phyloP scores from a whole-genome alignment of 2,888 invertebrate species.

The Heteromurus nitidus region DNA sequence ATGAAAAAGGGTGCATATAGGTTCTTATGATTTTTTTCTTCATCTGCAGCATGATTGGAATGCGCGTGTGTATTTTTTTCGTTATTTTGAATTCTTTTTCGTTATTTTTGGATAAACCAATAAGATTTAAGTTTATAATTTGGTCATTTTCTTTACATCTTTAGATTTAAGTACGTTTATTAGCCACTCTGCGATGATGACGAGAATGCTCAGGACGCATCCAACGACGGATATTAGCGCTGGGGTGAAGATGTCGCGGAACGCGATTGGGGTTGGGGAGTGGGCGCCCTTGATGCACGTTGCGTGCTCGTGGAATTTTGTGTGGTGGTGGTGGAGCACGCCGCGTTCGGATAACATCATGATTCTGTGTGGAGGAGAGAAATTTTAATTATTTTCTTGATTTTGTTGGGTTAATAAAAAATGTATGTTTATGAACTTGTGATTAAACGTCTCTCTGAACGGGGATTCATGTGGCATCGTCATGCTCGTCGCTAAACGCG shows the following conservation, averaged over 20 bases:
- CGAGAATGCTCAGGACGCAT: background rate
- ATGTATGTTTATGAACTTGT: too few species aligned
- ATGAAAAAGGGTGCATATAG: too few species aligned
- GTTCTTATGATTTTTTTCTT: too few species aligned
- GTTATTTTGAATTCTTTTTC: too few species aligned
- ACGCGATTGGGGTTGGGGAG: conserved; percentile 20
- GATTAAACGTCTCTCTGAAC: conserved; percentile 26
- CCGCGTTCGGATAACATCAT: conserved; percentile 17
- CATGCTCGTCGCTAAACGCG: background rate
- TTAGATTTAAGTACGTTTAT: too few species aligned
- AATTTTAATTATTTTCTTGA: too few species aligned
- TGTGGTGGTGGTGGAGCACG: conserved; percentile 20
- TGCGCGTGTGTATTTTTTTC: too few species aligned
- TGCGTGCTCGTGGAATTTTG: conserved; percentile 1
- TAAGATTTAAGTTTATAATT: too few species aligned
- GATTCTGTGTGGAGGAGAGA: conserved; percentile 4
- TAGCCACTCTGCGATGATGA: background rate
- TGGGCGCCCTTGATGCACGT: background rate
- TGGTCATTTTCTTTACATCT: too few species aligned
- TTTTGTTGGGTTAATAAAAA: too few species aligned
- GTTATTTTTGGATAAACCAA: too few species aligned
- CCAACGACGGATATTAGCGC: background rate
- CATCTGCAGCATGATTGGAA: too few species aligned
- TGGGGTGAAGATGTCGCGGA: conserved; percentile 46
- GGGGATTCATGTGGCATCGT: conserved; percentile 25